Evolutionary conservation across 2,888 invertebrate genomes (phyloP).

Genomic region (Tenthredo mesomela): DNA sequence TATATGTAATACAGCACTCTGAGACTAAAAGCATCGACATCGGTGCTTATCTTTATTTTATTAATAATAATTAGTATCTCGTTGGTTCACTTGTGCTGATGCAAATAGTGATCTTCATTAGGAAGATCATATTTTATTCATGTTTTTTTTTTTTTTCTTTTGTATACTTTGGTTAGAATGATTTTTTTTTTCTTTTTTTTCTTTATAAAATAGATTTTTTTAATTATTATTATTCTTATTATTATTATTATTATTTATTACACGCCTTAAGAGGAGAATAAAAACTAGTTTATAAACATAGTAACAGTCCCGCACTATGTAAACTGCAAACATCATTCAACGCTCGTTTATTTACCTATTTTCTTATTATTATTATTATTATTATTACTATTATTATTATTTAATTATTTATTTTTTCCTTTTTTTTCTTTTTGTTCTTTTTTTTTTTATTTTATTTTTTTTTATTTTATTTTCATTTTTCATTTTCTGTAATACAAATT

Average conservation of each 20-base stretch:
- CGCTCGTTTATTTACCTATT: background rate
- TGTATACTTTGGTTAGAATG: conserved; percentile 71
- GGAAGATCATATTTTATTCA: conserved; percentile 53
- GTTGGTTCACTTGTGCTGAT: conserved; percentile 57
- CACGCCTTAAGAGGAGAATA: conserved; percentile 33
- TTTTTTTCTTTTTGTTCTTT: conserved; percentile 51
- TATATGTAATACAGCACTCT: conserved; percentile 52
- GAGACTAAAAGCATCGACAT: conserved; percentile 39
- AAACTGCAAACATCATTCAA: conserved; percentile 24
- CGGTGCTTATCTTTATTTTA: conserved; percentile 11
- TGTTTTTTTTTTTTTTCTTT: conserved; percentile 65
- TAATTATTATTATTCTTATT: conserved; percentile 51
- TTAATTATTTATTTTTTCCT: background rate
- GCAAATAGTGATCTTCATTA: conserved; percentile 45
- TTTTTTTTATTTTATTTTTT: conserved; percentile 49
- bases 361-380: background rate
- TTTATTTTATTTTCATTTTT: conserved; percentile 56
- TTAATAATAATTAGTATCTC: conserved; percentile 51
- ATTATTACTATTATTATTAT: background rate
- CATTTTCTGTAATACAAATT: conserved; percentile 51
- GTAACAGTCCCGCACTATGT: conserved; percentile 57
- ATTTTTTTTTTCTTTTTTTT: conserved; percentile 60
- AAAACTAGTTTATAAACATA: conserved; percentile 55
- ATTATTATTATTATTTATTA: conserved; percentile 24
- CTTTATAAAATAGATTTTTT: conserved; percentile 49